Conservation (phyloP, 2,113 vertebrate genomes). For the Narcine bancroftii region DNA sequence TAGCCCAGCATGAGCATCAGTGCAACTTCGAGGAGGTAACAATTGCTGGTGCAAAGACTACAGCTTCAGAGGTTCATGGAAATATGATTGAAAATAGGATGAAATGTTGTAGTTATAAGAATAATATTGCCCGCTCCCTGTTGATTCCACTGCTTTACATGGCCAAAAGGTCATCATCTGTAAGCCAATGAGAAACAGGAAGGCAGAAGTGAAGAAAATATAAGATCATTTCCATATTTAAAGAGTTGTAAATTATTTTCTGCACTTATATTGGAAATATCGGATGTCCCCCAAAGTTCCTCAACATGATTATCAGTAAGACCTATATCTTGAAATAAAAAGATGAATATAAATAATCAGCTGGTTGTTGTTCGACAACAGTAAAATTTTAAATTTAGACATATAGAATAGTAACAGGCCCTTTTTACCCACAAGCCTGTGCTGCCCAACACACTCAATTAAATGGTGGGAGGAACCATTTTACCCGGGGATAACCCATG, state of each 20-base stretch:
- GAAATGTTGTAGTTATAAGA: not conserved
- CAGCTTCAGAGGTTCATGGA: not conserved
- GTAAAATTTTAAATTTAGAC: no score
- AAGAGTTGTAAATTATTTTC: not conserved
- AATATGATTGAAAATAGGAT: not conserved
- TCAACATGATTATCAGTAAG: no score
- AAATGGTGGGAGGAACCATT: no score
- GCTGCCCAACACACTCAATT: no score
- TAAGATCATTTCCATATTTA: not conserved
- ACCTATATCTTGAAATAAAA: not conserved
- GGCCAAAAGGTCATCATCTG: not conserved
- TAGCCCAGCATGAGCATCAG: not conserved
- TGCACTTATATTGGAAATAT: not conserved
- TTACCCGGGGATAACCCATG: no score
- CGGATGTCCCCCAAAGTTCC: no score
- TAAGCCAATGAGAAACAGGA: not conserved
- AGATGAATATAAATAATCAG: not conserved
- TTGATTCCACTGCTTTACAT: not conserved
- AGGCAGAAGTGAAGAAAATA: not conserved
- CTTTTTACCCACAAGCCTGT: no score
- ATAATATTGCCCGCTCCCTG: not conserved
- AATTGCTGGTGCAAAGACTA: not conserved
- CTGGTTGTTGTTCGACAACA: not conserved
- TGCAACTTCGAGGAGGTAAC: not conserved
- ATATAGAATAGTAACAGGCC: no score